These are phyloP conservation scores for Trachelus stipa DNA, from an alignment of 2,888 invertebrate genomes.

Conservation along the genomic window DNA sequence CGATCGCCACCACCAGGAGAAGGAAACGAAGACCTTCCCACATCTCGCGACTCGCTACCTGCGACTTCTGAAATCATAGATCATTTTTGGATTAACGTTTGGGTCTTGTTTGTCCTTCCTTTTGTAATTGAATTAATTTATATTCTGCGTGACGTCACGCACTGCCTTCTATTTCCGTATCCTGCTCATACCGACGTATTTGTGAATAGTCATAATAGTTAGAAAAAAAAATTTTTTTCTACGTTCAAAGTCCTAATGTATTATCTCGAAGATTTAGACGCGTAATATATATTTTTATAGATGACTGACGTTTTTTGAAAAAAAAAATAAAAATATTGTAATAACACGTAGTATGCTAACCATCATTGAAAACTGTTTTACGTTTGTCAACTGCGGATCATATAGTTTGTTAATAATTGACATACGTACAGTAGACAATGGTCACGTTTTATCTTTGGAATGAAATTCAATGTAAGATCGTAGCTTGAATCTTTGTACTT, in stretches of 20 bases:
- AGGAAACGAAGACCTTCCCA: slow-evolving; percentile 68
- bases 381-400: neutral
- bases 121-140: neutral
- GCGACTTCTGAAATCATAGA: neutral
- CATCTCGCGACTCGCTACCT: slow-evolving; percentile 61
- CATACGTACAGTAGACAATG: neutral
- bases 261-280: neutral
- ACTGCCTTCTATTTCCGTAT: neutral
- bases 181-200: neutral
- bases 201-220: no score
- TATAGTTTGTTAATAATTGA: neutral
- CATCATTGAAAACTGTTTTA: neutral
- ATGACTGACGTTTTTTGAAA: neutral
- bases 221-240: no score
- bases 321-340: neutral
- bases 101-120: neutral
- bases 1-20: slow-evolving; percentile 54
- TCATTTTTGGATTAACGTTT: neutral
- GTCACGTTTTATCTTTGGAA: neutral
- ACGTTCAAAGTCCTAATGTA: no score
- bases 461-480: neutral
- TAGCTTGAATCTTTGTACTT: neutral
- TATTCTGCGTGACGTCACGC: neutral
- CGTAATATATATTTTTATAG: slow-evolving; percentile 2
- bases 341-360: neutral